These are phyloP conservation scores for Ranitomeya variabilis DNA, from an alignment of 2,113 vertebrate genomes.

Conservation along the genomic window DNA sequence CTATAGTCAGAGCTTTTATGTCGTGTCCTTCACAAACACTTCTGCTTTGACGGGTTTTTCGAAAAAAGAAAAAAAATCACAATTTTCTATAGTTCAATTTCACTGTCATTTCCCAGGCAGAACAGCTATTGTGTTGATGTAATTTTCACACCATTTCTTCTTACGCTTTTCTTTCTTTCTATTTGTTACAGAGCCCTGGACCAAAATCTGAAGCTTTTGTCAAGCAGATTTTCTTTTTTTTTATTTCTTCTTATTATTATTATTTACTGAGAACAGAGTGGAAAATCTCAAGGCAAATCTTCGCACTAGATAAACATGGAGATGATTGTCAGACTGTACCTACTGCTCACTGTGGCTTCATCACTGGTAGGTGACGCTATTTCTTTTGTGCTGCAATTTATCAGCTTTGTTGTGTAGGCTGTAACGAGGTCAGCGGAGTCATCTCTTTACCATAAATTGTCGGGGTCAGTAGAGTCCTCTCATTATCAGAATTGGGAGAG, in stretches of 20 bases:
- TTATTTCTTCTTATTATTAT: not conserved
- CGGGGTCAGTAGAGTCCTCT: not conserved
- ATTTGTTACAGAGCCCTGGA: conserved; percentile 37
- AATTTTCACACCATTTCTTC: conserved; percentile 30
- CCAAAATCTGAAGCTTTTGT: conserved; percentile 32
- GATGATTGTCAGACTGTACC: not conserved
- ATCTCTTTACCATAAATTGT: not conserved
- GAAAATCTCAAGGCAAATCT: conserved; percentile 7
- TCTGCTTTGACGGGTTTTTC: conserved; percentile 11
- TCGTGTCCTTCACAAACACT: conserved; percentile 20
- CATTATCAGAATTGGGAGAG: not conserved
- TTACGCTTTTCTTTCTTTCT: conserved; percentile 21
- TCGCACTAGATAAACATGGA: conserved; percentile 23
- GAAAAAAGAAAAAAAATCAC: conserved; percentile 13
- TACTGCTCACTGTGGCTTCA: conserved; percentile 13
- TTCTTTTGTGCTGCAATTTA: not conserved
- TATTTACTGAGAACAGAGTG: conserved; percentile 5
- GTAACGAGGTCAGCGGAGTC: not conserved
- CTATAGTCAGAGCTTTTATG: conserved; percentile 17
- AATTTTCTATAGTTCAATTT: conserved; percentile 46
- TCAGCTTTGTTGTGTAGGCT: not conserved
- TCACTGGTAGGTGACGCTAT: conserved; percentile 14
- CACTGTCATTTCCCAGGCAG: conserved; percentile 31
- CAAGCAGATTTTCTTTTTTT: not conserved
- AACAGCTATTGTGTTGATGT: not conserved